A percentile compares a stretch with the other conserved stretches of the same genome.
These are phyloP conservation scores for Orcinus orca DNA, from an alignment of 2,113 vertebrate species.

Conservation along the genomic window DNA sequence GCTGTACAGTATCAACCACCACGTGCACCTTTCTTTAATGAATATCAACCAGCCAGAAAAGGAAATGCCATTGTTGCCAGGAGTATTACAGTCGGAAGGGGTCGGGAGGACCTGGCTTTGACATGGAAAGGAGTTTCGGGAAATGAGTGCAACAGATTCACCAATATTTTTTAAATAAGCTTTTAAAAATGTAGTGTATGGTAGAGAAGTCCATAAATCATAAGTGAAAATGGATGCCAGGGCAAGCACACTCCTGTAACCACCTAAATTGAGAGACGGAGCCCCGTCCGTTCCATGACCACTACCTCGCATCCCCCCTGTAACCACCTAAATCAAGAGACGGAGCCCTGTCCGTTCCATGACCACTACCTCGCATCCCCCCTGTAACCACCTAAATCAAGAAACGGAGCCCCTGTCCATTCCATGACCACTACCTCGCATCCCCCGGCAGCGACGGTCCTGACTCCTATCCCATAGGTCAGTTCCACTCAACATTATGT, in stretches of 20 bases:
- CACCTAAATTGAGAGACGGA: neutral
- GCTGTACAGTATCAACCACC: fast-evolving
- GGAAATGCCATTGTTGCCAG: neutral
- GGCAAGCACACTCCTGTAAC: neutral
- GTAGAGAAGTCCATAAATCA: neutral
- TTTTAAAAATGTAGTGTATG: neutral
- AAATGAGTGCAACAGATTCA: neutral
- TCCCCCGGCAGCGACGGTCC: neutral
- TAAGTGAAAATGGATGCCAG: neutral
- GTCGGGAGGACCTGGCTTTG: neutral
- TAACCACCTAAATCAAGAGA: neutral
- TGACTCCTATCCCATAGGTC: neutral
- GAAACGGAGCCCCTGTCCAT: neutral
- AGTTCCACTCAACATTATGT: neutral
- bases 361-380: too few relatives aligned
- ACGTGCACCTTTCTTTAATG: neutral
- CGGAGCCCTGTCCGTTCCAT: neutral
- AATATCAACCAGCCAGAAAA: neutral
- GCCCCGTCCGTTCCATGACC: too few relatives aligned
- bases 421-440: too few relatives aligned
- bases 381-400: neutral
- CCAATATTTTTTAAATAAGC: neutral
- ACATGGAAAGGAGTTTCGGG: neutral
- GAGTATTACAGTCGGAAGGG: neutral
- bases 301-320: neutral